Evolutionary conservation across 2,113 vertebrate genomes (phyloP), one percentile per base, ranked within the genome.

Genomic region (Hassar affinis): DNA sequence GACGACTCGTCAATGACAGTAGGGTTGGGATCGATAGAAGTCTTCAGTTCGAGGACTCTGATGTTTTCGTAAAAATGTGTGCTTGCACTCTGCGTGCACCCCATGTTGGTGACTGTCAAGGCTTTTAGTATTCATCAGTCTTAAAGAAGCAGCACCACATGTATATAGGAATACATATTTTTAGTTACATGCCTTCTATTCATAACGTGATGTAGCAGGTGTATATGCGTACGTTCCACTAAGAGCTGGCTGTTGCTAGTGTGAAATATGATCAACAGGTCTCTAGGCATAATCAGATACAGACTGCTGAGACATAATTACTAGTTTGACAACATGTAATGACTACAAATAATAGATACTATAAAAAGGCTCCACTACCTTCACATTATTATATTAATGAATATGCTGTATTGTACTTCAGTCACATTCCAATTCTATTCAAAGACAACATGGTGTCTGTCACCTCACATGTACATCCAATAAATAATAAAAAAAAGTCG

Each of bases 1-100:
- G 96, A 97, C 27, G 94, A 95, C 91, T 96, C 96, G 4, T 97
- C 96, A 0, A 97, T 95, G 91, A 93, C 95, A 88, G 96, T 97
- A 86, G 95, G 96, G 54, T 92, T 85, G 20, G 93, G 90, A 85
- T 97, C 96, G 0, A 97, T 96, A 22, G 94, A 95, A 51, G 96
- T 92, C 84, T 95, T 95, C 83, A 97, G 91, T 18, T 97, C 96
- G 3, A 95, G 89, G 86, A 97, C 94, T 0, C 92, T 92, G 87
- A 97, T 94, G 2, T 93, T 94, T 25, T 97, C 95, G 87, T 94
- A 93, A 88, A 96, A 95, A 88, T 93, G 92, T 90, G 94, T 93
- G 86, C 93, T 94, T 54, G 95, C 93, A 79, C 96, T 97, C 90
- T 96, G 95, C 87, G 96, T 94, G 88, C 96, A 97, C 91, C 95